Conservation (phyloP, 2,113 vertebrate genomes). For the Nerophis lumbriciformis region DNA sequence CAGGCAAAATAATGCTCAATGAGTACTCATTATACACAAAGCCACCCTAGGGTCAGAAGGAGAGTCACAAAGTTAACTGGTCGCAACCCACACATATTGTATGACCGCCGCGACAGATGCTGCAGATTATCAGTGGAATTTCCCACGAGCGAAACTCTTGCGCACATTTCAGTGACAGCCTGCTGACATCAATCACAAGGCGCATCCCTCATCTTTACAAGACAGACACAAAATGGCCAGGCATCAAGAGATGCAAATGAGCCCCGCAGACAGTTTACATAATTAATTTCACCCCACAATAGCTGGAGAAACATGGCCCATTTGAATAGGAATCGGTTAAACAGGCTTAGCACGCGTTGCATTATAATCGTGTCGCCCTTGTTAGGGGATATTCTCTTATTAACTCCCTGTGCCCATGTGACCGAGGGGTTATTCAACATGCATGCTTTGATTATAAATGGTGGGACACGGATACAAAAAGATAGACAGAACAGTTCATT, state of each 20-base stretch:
- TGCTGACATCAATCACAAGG: constrained; percentile 31
- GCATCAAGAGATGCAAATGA: constrained; percentile 63
- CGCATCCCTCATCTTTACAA: constrained; percentile 28
- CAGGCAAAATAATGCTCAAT: constrained; percentile 9
- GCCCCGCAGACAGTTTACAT: constrained; percentile 34
- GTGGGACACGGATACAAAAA: not conserved
- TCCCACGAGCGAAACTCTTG: constrained; percentile 19
- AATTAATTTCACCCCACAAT: constrained; percentile 51
- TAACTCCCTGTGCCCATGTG: not conserved
- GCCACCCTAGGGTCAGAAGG: not conserved
- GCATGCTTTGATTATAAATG: not conserved
- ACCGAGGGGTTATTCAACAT: not conserved
- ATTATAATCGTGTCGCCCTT: constrained; percentile 10
- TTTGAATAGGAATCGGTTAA: constrained; percentile 42
- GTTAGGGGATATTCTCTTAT: constrained; percentile 22
- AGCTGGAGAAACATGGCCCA: constrained; percentile 30
- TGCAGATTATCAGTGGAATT: constrained; percentile 38
- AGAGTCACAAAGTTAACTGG: constrained; percentile 13
- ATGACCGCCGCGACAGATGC: constrained; percentile 38
- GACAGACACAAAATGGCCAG: constrained; percentile 14
- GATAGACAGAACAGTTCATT: too few relatives aligned
- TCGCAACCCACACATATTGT: constrained; percentile 10
- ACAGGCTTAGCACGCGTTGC: constrained; percentile 10
- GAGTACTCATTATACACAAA: constrained; percentile 7
- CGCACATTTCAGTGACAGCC: constrained; percentile 27